Evolutionary conservation across 2,888 invertebrate genomes (phyloP).

Genomic region (Meganola albula): DNA sequence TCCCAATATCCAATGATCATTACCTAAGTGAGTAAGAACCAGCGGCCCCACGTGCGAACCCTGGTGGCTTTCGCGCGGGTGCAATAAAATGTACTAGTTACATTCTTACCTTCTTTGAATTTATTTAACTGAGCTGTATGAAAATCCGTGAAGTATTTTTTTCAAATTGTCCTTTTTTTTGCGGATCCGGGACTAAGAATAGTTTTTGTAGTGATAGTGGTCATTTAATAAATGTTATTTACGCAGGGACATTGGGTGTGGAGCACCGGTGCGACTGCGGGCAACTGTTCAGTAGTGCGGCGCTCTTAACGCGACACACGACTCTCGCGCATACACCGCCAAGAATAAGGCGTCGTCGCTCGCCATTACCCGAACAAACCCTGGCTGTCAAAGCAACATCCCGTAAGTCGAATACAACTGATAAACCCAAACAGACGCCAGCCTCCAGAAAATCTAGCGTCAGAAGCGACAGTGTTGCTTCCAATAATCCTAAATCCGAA

Average conservation of each 20-base stretch:
- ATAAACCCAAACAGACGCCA: slow-evolving; percentile 1
- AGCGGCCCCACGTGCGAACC: too few relatives aligned
- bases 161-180: too few relatives aligned
- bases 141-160: too few relatives aligned
- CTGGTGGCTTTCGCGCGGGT: too few relatives aligned
- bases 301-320: slow-evolving; percentile 61
- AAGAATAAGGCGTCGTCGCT: slow-evolving; percentile 60
- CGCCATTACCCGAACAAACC: slow-evolving; percentile 42
- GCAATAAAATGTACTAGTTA: too few relatives aligned
- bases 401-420: not conserved
- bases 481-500: slow-evolving; percentile 20
- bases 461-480: slow-evolving; percentile 21
- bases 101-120: too few relatives aligned
- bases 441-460: slow-evolving; percentile 17
- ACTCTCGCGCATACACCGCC: slow-evolving; percentile 71
- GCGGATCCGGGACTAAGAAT: too few relatives aligned
- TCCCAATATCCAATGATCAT: too few relatives aligned
- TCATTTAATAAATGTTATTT: not conserved
- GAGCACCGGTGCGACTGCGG: slow-evolving; percentile 76
- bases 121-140: too few relatives aligned
- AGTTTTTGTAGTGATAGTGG: not conserved
- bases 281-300: slow-evolving; percentile 63
- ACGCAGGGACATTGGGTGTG: slow-evolving; percentile 41
- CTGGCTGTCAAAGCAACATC: slow-evolving; percentile 12
- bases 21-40: too few relatives aligned